Conservation (phyloP, 2,888 invertebrate species). For the Ornithoptera priamus region DNA sequence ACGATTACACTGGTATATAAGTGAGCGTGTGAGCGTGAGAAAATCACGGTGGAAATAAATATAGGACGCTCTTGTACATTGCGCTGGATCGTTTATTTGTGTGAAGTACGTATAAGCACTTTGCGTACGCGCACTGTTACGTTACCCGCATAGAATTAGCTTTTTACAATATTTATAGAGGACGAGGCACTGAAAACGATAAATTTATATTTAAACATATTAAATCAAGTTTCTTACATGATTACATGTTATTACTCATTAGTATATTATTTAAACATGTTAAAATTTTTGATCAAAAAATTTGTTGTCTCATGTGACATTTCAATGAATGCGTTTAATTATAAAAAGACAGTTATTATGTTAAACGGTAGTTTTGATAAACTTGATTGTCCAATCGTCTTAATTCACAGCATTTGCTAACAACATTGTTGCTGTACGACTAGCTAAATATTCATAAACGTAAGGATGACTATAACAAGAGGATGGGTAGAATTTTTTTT, state of each 20-base stretch:
- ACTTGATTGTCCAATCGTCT: no score
- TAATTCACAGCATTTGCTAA: not conserved
- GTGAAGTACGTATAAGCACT: slow-evolving; percentile 36
- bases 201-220: slow-evolving; percentile 41
- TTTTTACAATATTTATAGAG: slow-evolving; percentile 65
- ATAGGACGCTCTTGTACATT: slow-evolving; percentile 51
- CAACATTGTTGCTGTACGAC: slow-evolving; percentile 7
- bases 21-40: slow-evolving; percentile 75
- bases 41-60: slow-evolving; percentile 70
- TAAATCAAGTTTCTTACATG: not conserved
- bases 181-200: slow-evolving; percentile 68
- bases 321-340: not conserved
- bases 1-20: slow-evolving; percentile 50
- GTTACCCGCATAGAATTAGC: slow-evolving; percentile 63
- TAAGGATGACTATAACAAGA: slow-evolving; percentile 55
- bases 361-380: no score
- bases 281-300: not conserved
- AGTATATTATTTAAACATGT: not conserved
- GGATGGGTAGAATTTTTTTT: slow-evolving; percentile 64
- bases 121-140: slow-evolving; percentile 52
- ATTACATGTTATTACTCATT: not conserved
- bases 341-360: not conserved
- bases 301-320: not conserved
- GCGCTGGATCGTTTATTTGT: slow-evolving; percentile 52
- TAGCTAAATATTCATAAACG: slow-evolving; percentile 40